Conservation (phyloP, 2,888 invertebrate genomes). For the Caenorhabditis sp. region DNA sequence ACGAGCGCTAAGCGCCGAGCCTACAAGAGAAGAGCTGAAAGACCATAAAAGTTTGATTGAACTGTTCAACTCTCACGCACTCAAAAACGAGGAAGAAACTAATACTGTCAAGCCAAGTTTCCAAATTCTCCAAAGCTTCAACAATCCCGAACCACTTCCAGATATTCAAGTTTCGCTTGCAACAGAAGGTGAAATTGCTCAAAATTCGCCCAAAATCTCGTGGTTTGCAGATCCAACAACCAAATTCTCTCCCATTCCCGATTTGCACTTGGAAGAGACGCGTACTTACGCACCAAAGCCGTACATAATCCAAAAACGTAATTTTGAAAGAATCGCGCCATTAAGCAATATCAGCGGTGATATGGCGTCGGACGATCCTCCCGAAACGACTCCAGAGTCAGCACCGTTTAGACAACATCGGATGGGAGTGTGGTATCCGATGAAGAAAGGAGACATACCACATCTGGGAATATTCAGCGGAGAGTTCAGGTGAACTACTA, state of each 20-base stretch:
- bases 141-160: neutral
- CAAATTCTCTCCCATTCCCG: slow-evolving; percentile 10
- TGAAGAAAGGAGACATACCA: slow-evolving; percentile 59
- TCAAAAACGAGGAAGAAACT: neutral
- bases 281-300: too few species aligned
- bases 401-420: slow-evolving; percentile 45
- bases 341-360: slow-evolving; percentile 42
- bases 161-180: slow-evolving; percentile 15
- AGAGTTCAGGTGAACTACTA: slow-evolving; percentile 29
- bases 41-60: slow-evolving; percentile 53
- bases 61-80: slow-evolving; percentile 48
- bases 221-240: neutral
- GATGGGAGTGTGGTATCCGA: slow-evolving; percentile 54
- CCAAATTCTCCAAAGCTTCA: slow-evolving; percentile 27
- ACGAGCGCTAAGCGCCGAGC: slow-evolving; percentile 51
- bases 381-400: slow-evolving; percentile 42
- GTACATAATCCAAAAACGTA: slow-evolving; percentile 25
- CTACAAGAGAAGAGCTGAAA: slow-evolving; percentile 51
- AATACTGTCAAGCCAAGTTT: slow-evolving; percentile 23
- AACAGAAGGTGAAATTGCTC: slow-evolving; percentile 3
- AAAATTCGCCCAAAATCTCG: too few species aligned
- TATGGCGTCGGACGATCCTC: slow-evolving; percentile 50
- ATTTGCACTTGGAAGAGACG: too few species aligned
- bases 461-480: slow-evolving; percentile 56
- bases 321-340: slow-evolving; percentile 33